phyloP scores from a whole-genome alignment of 2,113 vertebrate genomes.

The Odontesthes bonariensis region DNA sequence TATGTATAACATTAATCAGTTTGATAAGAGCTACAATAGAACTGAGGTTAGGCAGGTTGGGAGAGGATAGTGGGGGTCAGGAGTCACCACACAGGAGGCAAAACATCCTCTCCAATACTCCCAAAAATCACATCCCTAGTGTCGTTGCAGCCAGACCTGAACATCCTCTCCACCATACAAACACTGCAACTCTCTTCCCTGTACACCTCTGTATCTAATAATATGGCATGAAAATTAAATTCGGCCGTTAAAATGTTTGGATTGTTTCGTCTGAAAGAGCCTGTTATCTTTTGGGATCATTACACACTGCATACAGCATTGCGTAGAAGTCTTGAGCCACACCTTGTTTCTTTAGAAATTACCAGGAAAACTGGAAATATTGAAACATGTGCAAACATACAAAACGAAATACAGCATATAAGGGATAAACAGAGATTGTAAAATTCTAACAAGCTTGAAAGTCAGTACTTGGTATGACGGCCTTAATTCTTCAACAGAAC shows the following conservation, averaged over 20 bases:
- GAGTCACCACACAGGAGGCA: conserved; percentile 78
- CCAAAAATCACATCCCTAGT: conserved; percentile 70
- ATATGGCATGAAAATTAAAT: conserved; percentile 8
- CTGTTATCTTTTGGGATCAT: conserved; percentile 27
- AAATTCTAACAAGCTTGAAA: background rate
- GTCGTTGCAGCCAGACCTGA: conserved; percentile 60
- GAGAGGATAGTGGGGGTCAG: conserved; percentile 78
- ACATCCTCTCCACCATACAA: conserved; percentile 75
- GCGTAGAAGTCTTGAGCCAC: background rate
- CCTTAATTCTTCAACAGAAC: background rate
- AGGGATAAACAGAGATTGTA: background rate
- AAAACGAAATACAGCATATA: background rate
- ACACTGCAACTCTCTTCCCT: conserved; percentile 59
- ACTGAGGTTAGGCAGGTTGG: conserved; percentile 64
- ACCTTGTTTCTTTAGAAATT: too few species aligned
- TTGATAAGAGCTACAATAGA: conserved; percentile 65
- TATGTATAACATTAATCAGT: conserved; percentile 45
- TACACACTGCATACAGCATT: background rate
- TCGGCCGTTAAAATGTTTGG: conserved; percentile 30
- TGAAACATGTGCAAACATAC: background rate
- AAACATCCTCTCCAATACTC: conserved; percentile 75
- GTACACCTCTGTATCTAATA: conserved; percentile 43
- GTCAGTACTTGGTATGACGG: background rate
- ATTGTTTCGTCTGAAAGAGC: conserved; percentile 21
- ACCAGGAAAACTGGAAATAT: too few species aligned